Percentiles rank a stretch among this genome's conserved stretches.
Evolutionary conservation across 2,113 vertebrate species (phyloP).

Genomic region (Pontoporia blainvillei): DNA sequence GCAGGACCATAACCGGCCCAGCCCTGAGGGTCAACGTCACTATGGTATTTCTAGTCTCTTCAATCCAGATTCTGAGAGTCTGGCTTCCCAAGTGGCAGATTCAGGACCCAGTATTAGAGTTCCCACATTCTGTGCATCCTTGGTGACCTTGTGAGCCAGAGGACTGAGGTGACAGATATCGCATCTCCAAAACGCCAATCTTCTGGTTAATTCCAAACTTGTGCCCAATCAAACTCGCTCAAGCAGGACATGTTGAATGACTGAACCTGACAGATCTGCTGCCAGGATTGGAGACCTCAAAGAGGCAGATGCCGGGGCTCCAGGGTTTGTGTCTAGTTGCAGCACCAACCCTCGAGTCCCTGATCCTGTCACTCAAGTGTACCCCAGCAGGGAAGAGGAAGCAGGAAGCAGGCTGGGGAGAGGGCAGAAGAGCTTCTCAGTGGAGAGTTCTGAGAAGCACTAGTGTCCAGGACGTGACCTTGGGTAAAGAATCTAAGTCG

Average conservation of each 20-base stretch:
- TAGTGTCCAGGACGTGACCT: background rate
- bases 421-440: background rate
- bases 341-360: background rate
- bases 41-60: background rate
- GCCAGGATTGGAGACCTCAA: background rate
- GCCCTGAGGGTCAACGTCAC: background rate
- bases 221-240: background rate
- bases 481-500: background rate
- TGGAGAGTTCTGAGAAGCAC: background rate
- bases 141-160: background rate
- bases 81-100: background rate
- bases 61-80: background rate
- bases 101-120: background rate
- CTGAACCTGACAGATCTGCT: background rate
- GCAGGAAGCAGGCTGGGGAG: background rate
- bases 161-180: background rate
- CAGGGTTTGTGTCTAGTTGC: background rate
- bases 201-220: background rate
- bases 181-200: background rate
- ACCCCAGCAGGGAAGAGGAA: background rate
- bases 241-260: rapidly evolving
- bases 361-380: background rate
- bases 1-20: background rate
- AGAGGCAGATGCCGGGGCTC: background rate
- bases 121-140: background rate